These are phyloP conservation scores for Echinops telfairi DNA, from an alignment of 2,113 vertebrate species.

Conservation along the genomic window DNA sequence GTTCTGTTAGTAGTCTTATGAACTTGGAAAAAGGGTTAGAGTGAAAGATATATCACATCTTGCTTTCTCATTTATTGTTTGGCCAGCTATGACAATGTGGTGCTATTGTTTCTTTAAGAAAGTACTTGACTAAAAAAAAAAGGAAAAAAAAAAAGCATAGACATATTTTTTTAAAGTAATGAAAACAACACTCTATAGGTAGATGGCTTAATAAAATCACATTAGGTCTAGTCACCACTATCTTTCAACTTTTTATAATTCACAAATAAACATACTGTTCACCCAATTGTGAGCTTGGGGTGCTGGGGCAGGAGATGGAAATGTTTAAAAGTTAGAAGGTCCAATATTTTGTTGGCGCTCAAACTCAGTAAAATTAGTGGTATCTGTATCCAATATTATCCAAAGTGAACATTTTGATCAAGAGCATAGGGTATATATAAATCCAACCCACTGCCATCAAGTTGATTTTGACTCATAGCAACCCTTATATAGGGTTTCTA, in stretches of 20 bases:
- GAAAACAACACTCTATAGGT: slow-evolving; percentile 87
- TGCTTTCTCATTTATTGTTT: slow-evolving; percentile 90
- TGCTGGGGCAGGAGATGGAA: slow-evolving; percentile 42
- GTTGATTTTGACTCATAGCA: too few relatives aligned
- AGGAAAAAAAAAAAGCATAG: slow-evolving; percentile 86
- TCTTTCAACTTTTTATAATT: slow-evolving; percentile 88
- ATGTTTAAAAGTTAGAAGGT: slow-evolving; percentile 61
- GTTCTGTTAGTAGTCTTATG: slow-evolving; percentile 59
- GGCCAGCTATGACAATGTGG: slow-evolving; percentile 90
- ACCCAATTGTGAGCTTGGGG: slow-evolving; percentile 54
- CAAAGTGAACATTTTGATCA: slow-evolving; percentile 61
- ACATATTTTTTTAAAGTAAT: slow-evolving; percentile 91
- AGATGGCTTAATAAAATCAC: slow-evolving; percentile 86
- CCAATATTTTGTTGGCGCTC: slow-evolving; percentile 68
- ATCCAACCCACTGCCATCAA: too few relatives aligned
- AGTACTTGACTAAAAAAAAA: slow-evolving; percentile 91
- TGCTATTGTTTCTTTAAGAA: slow-evolving; percentile 92
- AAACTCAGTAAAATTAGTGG: slow-evolving; percentile 72
- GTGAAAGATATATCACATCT: slow-evolving; percentile 77
- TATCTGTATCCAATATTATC: slow-evolving; percentile 48
- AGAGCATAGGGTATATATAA: background rate
- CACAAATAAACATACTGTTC: slow-evolving; percentile 61
- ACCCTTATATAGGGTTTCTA: too few relatives aligned
- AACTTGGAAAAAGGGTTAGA: background rate
- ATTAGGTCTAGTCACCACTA: slow-evolving; percentile 85